phyloP scores from a whole-genome alignment of 2,797 vertebrate genomes.

The Margarornis squamiger region DNA sequence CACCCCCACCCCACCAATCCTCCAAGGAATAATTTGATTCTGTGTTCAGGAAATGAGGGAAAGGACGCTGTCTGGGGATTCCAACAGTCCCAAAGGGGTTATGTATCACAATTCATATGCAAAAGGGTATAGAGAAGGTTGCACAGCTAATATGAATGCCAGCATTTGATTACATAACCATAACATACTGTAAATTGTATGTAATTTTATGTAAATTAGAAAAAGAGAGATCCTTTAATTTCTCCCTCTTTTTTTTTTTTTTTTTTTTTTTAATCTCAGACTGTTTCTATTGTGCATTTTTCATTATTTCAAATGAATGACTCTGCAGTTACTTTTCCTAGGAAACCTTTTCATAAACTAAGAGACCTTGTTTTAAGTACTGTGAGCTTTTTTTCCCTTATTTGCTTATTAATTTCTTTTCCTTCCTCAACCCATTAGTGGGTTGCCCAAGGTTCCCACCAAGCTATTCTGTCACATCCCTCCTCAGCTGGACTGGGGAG shows the following conservation, averaged over 20 bases:
- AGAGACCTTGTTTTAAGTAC: neutral
- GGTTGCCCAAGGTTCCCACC: neutral
- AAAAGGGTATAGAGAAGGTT: neutral
- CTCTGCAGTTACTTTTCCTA: neutral
- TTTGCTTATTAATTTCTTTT: neutral
- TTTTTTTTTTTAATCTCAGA: neutral
- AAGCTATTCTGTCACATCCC: neutral
- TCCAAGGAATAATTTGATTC: neutral
- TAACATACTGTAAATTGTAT: neutral
- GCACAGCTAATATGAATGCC: neutral
- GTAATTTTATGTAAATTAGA: neutral
- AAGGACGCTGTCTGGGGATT: neutral
- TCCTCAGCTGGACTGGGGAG: neutral
- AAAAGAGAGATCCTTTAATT: neutral
- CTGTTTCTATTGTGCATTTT: neutral
- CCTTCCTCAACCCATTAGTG: neutral
- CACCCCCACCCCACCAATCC: fast-evolving
- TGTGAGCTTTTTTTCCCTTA: neutral
- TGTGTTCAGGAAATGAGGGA: neutral
- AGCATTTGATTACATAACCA: neutral
- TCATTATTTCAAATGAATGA: neutral
- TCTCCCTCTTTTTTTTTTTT: neutral
- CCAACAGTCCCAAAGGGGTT: neutral
- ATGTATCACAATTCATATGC: neutral
- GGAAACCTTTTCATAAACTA: neutral